These are phyloP conservation scores for Tragopan temminckii DNA, from an alignment of 2,797 vertebrate genomes.

Conservation along the genomic window DNA sequence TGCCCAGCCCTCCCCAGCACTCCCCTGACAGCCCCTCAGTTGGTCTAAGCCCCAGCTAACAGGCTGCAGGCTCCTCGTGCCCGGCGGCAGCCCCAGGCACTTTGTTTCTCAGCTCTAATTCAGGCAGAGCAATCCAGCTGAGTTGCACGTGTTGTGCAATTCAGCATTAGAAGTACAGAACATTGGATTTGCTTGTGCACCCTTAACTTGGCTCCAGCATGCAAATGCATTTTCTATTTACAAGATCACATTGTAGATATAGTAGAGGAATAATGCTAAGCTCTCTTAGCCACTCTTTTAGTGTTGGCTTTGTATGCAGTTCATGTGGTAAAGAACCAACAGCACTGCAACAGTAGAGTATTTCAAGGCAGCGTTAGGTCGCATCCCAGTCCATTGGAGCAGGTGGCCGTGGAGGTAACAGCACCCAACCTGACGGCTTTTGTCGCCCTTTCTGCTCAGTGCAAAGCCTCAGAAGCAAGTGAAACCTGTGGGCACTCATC, in stretches of 20 bases:
- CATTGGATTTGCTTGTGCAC: neutral
- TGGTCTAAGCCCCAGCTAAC: neutral
- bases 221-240: neutral
- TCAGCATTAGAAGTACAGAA: neutral
- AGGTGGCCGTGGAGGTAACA: neutral
- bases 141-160: neutral
- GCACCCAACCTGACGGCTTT: neutral
- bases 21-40: fast-evolving
- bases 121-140: neutral
- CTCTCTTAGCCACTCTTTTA: neutral
- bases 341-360: neutral
- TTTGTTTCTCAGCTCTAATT: neutral
- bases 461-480: neutral
- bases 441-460: fast-evolving
- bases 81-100: neutral
- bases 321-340: fast-evolving
- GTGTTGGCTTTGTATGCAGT: fast-evolving
- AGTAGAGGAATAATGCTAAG: neutral
- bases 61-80: neutral
- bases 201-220: neutral
- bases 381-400: neutral
- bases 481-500: neutral
- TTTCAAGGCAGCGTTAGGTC: fast-evolving
- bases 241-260: fast-evolving
- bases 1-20: neutral